These are phyloP conservation scores for Oncorhynchus clarkii DNA, from an alignment of 2,113 vertebrate genomes.

Conservation along the genomic window DNA sequence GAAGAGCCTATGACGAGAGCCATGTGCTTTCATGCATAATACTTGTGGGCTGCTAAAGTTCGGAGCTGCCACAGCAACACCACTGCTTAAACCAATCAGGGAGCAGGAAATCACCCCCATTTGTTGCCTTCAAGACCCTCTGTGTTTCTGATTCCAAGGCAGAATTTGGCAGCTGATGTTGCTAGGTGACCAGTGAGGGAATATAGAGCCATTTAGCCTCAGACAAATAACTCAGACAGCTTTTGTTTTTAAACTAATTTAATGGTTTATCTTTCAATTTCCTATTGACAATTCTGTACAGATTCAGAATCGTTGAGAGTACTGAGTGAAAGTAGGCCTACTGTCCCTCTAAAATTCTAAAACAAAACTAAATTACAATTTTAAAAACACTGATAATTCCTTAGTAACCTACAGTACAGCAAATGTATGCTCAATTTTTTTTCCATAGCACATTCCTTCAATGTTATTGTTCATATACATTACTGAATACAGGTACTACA, in stretches of 20 bases:
- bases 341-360: conserved; percentile 16
- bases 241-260: conserved; percentile 60
- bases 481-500: conserved; percentile 35
- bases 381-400: conserved; percentile 23
- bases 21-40: background rate
- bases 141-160: no score
- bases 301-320: background rate
- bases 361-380: conserved; percentile 9
- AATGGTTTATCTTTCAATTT: conserved; percentile 49
- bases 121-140: no score
- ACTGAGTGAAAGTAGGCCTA: conserved; percentile 24
- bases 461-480: conserved; percentile 51
- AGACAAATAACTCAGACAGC: background rate
- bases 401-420: conserved; percentile 48
- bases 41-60: background rate
- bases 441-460: conserved; percentile 7
- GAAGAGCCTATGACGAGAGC: no score
- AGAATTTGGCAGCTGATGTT: conserved; percentile 34
- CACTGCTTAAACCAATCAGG: no score
- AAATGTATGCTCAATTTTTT: conserved; percentile 34
- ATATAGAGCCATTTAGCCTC: conserved; percentile 13
- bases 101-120: no score
- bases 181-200: conserved; percentile 47
- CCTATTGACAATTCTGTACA: conserved; percentile 71
- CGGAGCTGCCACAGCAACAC: conserved; percentile 41